Base-by-base conservation (phyloP, 2,797 vertebrate genomes). In the Sebastes cheni region DNA sequence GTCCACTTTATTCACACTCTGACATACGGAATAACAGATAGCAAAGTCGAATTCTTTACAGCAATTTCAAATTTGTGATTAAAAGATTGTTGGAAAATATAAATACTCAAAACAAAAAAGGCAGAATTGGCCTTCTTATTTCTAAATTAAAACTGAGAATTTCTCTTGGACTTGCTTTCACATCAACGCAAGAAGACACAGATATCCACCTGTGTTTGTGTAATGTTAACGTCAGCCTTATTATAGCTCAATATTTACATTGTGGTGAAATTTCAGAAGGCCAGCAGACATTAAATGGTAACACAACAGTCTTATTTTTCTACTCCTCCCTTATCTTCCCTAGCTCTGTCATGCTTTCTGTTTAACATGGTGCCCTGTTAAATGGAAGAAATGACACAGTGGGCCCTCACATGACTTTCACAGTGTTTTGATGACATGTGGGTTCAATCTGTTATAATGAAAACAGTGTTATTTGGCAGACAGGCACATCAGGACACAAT, bases 401-500 rank as follows among this genome's bases (percentile, higher is more conserved):
- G n/a, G 22, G 55, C 36, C 81, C 62, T 88, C 82, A 87, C 81
- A 86, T 89, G 88, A 87, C 82, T 79, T 67, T 14, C 13, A 16
- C 16, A 50, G 67, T 86, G 79, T 86, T 90, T 82, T 85, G 81
- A 73, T 70, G 79, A 79, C 79, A 85, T 73, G 74, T 25, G 64
- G 39, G 64, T 67, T 82, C 56, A 67, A 72, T 82, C 71, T 74
- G 82, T 83, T 85, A 59, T 55, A 75, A 89, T 89, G 71, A 83
- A 91, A 93, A 91, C 89, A 83, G 74, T 75, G 80, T 87, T 92
- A 92, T 92, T 86, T 60, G 77, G 59, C 77, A 87, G 81, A 87
- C 76, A 66, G 61, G 81, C 80, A 80, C 23, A 10, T 75, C 76
- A 69, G 70, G 76, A 79, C 75, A 86, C 75, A 67, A 67, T 86